These are phyloP conservation scores for Varecia variegata DNA, from an alignment of 2,797 vertebrate genomes.

Conservation along the genomic window DNA sequence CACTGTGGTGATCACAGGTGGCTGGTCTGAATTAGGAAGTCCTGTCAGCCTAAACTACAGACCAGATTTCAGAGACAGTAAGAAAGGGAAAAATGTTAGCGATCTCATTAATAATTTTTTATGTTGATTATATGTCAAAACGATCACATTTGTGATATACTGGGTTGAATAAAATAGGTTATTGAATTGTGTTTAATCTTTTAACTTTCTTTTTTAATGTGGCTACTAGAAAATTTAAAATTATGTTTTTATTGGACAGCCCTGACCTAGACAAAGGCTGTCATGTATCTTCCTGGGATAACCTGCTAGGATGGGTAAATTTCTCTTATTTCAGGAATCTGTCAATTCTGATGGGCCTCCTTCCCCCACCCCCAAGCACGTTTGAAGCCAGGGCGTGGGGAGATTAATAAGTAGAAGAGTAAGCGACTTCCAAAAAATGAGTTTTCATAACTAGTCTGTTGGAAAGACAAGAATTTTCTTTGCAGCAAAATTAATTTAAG, in stretches of 20 bases:
- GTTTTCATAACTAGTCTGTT: background rate
- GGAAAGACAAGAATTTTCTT: background rate
- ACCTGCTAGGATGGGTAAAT: background rate
- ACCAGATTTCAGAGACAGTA: background rate
- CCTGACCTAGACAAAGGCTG: background rate
- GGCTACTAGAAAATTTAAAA: background rate
- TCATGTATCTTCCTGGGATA: background rate
- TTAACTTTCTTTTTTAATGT: background rate
- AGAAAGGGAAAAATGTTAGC: background rate
- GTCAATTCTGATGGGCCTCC: background rate
- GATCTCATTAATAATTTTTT: background rate
- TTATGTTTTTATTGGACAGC: background rate
- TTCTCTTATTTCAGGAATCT: background rate
- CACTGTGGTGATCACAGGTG: too few relatives aligned
- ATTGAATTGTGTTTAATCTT: background rate
- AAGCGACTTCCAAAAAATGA: background rate
- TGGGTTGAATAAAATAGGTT: background rate
- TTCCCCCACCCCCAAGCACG: background rate
- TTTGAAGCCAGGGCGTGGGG: background rate
- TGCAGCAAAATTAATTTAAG: background rate
- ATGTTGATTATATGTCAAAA: background rate
- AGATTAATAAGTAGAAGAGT: background rate
- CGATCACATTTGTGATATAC: background rate
- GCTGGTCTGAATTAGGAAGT: background rate
- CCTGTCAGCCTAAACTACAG: background rate